A percentile compares a stretch with the other conserved stretches of the same genome.
Conservation (phyloP, 2,888 invertebrate species). For the Dicyrtoma fusca region DNA sequence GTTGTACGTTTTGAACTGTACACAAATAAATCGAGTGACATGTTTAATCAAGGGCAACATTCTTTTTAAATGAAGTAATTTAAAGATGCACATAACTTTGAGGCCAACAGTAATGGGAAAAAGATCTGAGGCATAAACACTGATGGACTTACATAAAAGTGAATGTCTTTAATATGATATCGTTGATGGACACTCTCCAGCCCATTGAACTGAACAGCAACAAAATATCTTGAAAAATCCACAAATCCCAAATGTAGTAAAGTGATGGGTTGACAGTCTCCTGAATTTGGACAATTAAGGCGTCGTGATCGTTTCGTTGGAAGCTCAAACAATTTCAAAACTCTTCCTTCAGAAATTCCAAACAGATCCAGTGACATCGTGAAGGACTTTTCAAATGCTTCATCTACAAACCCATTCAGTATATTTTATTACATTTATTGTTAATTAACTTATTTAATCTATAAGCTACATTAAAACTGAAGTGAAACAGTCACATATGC, state of each 20-base stretch:
- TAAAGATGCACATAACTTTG: too few relatives aligned
- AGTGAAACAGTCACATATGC: constrained; percentile 47
- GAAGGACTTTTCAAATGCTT: constrained; percentile 87
- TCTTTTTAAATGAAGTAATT: too few relatives aligned
- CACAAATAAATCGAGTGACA: neutral
- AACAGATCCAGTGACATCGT: constrained; percentile 70
- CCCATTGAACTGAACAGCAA: constrained; percentile 81
- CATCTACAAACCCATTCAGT: too few relatives aligned
- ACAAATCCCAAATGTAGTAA: constrained; percentile 86
- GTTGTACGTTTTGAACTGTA: constrained; percentile 93
- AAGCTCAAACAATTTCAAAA: constrained; percentile 49
- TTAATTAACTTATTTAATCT: too few relatives aligned
- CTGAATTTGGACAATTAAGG: constrained; percentile 69
- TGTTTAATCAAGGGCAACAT: too few relatives aligned
- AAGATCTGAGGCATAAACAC: neutral
- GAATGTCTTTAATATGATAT: constrained; percentile 80
- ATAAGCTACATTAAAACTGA: too few relatives aligned
- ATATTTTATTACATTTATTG: too few relatives aligned
- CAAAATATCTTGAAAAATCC: constrained; percentile 84
- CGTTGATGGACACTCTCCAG: constrained; percentile 81
- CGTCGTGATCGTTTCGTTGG: constrained; percentile 69
- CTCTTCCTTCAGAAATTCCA: constrained; percentile 49
- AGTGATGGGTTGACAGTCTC: constrained; percentile 79
- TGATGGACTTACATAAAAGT: constrained; percentile 85
- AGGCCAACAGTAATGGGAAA: neutral